These are phyloP conservation scores for Oplegnathus fasciatus DNA, from an alignment of 2,113 vertebrate genomes.

Conservation along the genomic window DNA sequence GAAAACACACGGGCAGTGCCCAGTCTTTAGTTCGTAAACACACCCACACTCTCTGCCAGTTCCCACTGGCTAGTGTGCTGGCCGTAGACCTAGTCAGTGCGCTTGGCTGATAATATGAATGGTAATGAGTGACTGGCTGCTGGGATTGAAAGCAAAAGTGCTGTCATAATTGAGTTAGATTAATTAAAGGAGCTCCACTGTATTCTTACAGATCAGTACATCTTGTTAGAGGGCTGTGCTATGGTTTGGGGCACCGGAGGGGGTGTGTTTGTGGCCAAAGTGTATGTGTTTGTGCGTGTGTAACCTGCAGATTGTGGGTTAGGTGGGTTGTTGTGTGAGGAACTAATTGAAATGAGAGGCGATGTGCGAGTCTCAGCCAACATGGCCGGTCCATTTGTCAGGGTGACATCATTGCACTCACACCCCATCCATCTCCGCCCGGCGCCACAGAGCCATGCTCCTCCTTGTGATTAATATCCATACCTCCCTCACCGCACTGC, in stretches of 20 bases:
- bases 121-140: slow-evolving; percentile 74
- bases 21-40: slow-evolving; percentile 71
- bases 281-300: slow-evolving; percentile 68
- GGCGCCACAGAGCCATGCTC: slow-evolving; percentile 78
- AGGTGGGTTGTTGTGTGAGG: slow-evolving; percentile 76
- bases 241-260: slow-evolving; percentile 48
- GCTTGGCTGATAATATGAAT: slow-evolving; percentile 67
- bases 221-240: slow-evolving; percentile 66
- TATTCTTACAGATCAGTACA: slow-evolving; percentile 77
- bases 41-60: slow-evolving; percentile 52
- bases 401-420: slow-evolving; percentile 88
- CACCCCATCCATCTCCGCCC: slow-evolving; percentile 87
- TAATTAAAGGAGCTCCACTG: slow-evolving; percentile 72
- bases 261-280: slow-evolving; percentile 58
- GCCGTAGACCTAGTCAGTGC: slow-evolving; percentile 54
- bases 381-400: slow-evolving; percentile 87
- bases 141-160: slow-evolving; percentile 73
- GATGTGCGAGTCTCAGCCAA: slow-evolving; percentile 87
- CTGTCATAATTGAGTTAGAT: slow-evolving; percentile 79
- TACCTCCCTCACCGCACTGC: slow-evolving; percentile 70
- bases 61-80: slow-evolving; percentile 60
- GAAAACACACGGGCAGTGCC: slow-evolving; percentile 63
- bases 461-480: slow-evolving; percentile 87
- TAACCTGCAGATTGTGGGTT: slow-evolving; percentile 72
- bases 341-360: slow-evolving; percentile 91